Percentiles rank a stretch among this genome's conserved stretches.
Conservation (phyloP, 2,113 vertebrate genomes). For the Atrichornis clamosus region DNA sequence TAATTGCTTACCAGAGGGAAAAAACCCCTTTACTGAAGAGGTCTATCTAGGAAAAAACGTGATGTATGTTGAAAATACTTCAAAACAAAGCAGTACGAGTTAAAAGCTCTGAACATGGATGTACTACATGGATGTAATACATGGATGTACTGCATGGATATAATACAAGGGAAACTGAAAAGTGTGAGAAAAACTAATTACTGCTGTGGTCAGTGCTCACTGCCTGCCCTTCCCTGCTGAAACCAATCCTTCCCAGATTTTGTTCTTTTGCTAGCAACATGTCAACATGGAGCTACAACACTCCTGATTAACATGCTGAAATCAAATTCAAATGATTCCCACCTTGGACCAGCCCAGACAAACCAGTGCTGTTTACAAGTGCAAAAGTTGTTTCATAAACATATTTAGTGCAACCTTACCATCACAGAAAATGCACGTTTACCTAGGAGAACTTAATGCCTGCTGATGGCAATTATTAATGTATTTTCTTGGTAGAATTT, state of each 20-base stretch:
- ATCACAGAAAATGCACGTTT: neutral
- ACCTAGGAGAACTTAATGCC: neutral
- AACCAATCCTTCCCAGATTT: neutral
- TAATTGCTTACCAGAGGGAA: neutral
- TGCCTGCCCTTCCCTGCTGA: neutral
- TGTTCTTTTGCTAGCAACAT: neutral
- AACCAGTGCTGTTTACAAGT: neutral
- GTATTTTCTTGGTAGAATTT: neutral
- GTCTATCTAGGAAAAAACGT: neutral
- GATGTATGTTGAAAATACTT: neutral
- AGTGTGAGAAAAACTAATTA: neutral
- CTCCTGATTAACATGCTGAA: neutral
- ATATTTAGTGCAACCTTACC: neutral
- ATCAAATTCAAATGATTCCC: neutral
- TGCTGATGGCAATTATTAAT: neutral
- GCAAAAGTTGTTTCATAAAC: neutral
- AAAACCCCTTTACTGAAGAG: neutral
- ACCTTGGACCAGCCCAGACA: neutral
- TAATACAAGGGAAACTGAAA: neutral
- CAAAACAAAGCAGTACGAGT: neutral
- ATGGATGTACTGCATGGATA: accelerated
- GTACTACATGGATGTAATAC: neutral
- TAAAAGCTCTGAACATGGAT: neutral
- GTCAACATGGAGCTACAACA: neutral
- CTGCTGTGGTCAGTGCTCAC: neutral